Percentiles rank a stretch among this genome's conserved stretches.
Evolutionary conservation across 2,113 vertebrate genomes (phyloP).

Genomic region (Panurus biarmicus): DNA sequence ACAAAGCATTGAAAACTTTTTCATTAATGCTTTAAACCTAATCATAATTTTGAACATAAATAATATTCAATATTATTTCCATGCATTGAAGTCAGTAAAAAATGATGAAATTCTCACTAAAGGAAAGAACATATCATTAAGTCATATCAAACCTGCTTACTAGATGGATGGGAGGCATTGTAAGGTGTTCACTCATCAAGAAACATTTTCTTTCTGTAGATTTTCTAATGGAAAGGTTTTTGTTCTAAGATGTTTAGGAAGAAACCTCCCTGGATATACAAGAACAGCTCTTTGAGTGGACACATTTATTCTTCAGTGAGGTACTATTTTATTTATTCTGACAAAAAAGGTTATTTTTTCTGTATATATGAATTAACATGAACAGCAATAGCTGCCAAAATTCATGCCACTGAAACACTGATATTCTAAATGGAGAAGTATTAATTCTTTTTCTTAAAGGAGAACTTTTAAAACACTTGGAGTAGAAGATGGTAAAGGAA

Average conservation of each 20-base stretch:
- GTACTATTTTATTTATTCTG: background rate
- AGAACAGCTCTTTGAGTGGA: background rate
- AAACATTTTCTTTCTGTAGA: background rate
- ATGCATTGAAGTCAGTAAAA: background rate
- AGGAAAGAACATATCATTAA: background rate
- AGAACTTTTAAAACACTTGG: background rate
- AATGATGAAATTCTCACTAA: background rate
- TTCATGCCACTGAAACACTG: background rate
- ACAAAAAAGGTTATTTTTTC: background rate
- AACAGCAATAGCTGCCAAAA: background rate
- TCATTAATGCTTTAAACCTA: background rate
- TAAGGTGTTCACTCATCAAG: background rate
- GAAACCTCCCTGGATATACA: background rate
- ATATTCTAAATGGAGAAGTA: background rate
- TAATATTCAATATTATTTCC: background rate
- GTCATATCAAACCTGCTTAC: background rate
- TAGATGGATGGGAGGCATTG: background rate
- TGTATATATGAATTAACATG: background rate
- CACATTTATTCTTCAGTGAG: background rate
- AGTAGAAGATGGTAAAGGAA: background rate
- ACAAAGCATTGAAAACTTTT: background rate
- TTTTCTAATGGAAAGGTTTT: background rate
- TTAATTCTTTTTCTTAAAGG: background rate
- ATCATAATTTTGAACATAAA: background rate
- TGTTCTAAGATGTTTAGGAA: background rate